phyloP scores from a whole-genome alignment of 2,113 vertebrate genomes.

The Pedetes capensis region DNA sequence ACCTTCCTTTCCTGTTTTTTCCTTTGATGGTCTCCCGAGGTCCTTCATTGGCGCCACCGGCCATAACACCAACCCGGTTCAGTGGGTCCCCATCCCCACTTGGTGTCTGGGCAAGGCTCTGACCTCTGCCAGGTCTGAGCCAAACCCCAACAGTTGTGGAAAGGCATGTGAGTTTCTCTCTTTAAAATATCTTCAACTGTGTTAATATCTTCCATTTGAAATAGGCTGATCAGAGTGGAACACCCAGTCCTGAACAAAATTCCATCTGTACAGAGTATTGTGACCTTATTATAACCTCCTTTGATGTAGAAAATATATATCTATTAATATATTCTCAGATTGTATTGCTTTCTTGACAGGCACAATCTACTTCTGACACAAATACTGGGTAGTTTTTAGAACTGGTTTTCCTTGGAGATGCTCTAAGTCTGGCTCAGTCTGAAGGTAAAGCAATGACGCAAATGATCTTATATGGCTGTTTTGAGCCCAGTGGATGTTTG shows the following conservation, averaged over 20 bases:
- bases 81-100: no score
- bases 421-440: neutral
- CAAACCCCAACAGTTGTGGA: no score
- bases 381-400: neutral
- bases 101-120: no score
- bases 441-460: neutral
- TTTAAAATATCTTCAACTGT: neutral
- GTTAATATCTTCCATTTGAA: conserved; percentile 4
- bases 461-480: neutral
- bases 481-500: neutral
- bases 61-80: no score
- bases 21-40: no score
- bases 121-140: no score
- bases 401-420: neutral
- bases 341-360: neutral
- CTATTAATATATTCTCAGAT: neutral
- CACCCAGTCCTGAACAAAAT: neutral
- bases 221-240: neutral
- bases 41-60: no score
- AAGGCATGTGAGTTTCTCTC: neutral
- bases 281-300: neutral
- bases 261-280: neutral
- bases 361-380: neutral
- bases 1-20: no score
- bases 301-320: neutral